phyloP scores from a whole-genome alignment of 1,140 invertebrate species.

The Mactra quadrangularis region DNA sequence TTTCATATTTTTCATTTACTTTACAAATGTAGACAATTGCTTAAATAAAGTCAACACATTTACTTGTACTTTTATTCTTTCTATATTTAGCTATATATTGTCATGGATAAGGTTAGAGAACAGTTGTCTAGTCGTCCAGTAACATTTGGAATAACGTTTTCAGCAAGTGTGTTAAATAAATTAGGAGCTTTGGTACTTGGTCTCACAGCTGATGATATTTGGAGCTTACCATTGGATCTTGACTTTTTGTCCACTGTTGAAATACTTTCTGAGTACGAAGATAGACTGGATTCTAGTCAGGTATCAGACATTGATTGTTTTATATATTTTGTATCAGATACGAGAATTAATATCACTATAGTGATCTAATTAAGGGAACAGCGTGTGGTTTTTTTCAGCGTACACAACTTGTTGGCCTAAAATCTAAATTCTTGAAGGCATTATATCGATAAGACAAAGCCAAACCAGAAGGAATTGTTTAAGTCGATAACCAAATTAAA shows the following conservation, averaged over 20 bases:
- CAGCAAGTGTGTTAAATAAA: not conserved
- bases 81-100: too few species aligned
- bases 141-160: not conserved
- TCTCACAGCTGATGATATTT: conserved; percentile 20
- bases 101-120: conserved; percentile 20
- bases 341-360: not conserved
- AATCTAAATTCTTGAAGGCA: too few species aligned
- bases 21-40: too few species aligned
- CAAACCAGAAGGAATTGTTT: too few species aligned
- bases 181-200: conserved; percentile 17
- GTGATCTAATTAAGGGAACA: too few species aligned
- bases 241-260: conserved; percentile 26
- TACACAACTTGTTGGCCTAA: too few species aligned
- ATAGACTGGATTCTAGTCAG: conserved; percentile 35
- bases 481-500: too few species aligned
- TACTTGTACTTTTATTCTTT: too few species aligned
- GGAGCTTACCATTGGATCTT: not conserved
- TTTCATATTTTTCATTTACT: too few species aligned
- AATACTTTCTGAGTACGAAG: conserved; percentile 18
- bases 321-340: not conserved
- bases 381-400: too few species aligned
- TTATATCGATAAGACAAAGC: too few species aligned
- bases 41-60: too few species aligned
- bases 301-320: conserved; percentile 11
- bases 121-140: not conserved